phyloP scores from a whole-genome alignment of 2,797 vertebrate species.

The Corythornis leucogaster region DNA sequence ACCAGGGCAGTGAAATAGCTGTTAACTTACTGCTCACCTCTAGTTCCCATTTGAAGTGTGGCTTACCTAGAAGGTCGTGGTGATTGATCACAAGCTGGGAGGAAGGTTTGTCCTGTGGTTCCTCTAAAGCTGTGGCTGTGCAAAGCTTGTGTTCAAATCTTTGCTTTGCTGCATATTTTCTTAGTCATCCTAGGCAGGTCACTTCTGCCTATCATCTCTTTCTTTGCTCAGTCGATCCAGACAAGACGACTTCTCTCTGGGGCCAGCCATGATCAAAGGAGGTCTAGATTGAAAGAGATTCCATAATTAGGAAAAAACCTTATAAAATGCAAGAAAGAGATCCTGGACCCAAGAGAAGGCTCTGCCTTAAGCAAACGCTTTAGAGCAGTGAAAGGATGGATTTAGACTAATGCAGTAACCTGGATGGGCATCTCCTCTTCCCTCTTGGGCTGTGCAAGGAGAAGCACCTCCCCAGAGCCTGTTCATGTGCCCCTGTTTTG shows the following conservation, averaged over 20 bases:
- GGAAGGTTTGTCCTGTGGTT: neutral
- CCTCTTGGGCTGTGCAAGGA: neutral
- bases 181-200: neutral
- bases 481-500: fast-evolving
- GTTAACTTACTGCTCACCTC: neutral
- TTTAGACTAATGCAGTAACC: neutral
- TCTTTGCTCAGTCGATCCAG: slow-evolving; percentile 32
- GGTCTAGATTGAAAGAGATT: slow-evolving; percentile 64
- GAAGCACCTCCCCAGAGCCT: neutral
- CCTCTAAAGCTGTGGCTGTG: neutral
- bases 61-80: neutral
- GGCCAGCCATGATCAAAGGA: slow-evolving; percentile 60
- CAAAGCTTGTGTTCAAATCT: neutral
- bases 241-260: slow-evolving; percentile 38
- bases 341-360: slow-evolving; percentile 55
- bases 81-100: neutral
- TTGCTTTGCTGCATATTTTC: neutral
- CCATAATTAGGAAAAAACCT: slow-evolving; percentile 53
- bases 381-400: slow-evolving; percentile 27
- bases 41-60: neutral
- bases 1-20: neutral
- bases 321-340: slow-evolving; percentile 55
- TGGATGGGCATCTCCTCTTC: fast-evolving
- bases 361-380: slow-evolving; percentile 52
- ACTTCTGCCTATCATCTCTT: slow-evolving; percentile 41